These are phyloP conservation scores for Limenitis camilla DNA, from an alignment of 2,888 invertebrate genomes.

Conservation along the genomic window DNA sequence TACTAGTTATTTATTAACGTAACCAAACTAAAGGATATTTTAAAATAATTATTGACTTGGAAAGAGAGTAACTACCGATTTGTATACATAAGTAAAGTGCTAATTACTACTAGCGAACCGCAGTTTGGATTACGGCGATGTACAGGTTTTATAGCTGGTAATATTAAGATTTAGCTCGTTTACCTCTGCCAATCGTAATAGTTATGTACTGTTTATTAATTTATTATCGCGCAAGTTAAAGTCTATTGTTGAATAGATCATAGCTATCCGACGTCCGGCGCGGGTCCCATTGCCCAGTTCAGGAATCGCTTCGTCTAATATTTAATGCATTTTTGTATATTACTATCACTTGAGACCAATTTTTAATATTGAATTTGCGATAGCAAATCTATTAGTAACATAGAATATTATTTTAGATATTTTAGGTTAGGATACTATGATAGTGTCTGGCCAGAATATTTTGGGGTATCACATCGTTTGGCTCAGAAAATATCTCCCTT, in stretches of 20 bases:
- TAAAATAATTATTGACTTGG: slow-evolving; percentile 69
- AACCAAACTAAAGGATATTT: slow-evolving; percentile 76
- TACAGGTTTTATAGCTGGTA: slow-evolving; percentile 74
- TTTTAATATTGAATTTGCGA: slow-evolving; percentile 67
- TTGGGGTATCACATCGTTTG: slow-evolving; percentile 74
- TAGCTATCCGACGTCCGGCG: slow-evolving; percentile 65
- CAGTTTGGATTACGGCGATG: slow-evolving; percentile 72
- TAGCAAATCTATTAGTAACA: slow-evolving; percentile 69
- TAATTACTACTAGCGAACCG: slow-evolving; percentile 60
- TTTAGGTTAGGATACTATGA: slow-evolving; percentile 74
- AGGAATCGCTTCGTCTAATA: slow-evolving; percentile 55
- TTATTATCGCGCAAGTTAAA: slow-evolving; percentile 70
- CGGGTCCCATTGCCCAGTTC: slow-evolving; percentile 37
- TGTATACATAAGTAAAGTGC: slow-evolving; percentile 69
- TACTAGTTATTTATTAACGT: slow-evolving; percentile 77
- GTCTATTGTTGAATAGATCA: slow-evolving; percentile 72
- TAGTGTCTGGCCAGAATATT: slow-evolving; percentile 75
- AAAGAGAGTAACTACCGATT: slow-evolving; percentile 71
- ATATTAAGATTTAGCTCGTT: slow-evolving; percentile 72
- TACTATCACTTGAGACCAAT: slow-evolving; percentile 71
- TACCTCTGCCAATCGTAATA: slow-evolving; percentile 75
- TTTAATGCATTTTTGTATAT: slow-evolving; percentile 62
- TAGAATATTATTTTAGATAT: slow-evolving; percentile 72
- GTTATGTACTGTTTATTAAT: slow-evolving; percentile 71
- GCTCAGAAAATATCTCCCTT: slow-evolving; percentile 73